These are phyloP conservation scores for Diploptera punctata DNA, from an alignment of 2,888 invertebrate species.

Conservation along the genomic window DNA sequence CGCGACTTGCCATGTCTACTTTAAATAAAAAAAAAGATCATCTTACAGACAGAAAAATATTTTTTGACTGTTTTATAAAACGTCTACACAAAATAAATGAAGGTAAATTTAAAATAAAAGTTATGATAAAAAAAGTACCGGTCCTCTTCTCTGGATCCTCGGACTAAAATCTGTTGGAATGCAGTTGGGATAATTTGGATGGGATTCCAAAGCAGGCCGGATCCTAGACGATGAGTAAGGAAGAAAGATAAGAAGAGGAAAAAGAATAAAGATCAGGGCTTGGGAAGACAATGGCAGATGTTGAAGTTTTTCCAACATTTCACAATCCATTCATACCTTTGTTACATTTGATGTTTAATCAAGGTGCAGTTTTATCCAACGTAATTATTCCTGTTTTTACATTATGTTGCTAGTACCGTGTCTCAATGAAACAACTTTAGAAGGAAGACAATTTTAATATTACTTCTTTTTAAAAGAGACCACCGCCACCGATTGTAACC, in stretches of 20 bases:
- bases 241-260: constrained; percentile 5
- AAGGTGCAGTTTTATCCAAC: no score
- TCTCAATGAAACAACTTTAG: no score
- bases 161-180: constrained; percentile 23
- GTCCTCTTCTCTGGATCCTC: not conserved
- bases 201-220: constrained; percentile 11
- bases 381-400: no score
- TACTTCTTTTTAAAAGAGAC: no score
- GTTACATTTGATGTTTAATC: no score
- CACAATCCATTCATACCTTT: no score
- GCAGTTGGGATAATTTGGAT: constrained; percentile 24
- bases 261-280: not conserved
- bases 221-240: constrained; percentile 2
- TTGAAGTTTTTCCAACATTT: no score
- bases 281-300: not conserved
- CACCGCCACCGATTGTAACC: no score
- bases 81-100: constrained; percentile 17
- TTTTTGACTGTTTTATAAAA: constrained; percentile 27
- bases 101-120: constrained; percentile 18
- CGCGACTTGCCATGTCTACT: constrained; percentile 1
- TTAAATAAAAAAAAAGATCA: constrained; percentile 25
- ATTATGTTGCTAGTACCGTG: no score
- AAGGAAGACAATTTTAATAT: no score
- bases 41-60: constrained; percentile 28
- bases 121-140: not conserved